These are phyloP conservation scores for Rhadinocentrus ornatus DNA, from an alignment of 2,797 vertebrate species.

Conservation along the genomic window DNA sequence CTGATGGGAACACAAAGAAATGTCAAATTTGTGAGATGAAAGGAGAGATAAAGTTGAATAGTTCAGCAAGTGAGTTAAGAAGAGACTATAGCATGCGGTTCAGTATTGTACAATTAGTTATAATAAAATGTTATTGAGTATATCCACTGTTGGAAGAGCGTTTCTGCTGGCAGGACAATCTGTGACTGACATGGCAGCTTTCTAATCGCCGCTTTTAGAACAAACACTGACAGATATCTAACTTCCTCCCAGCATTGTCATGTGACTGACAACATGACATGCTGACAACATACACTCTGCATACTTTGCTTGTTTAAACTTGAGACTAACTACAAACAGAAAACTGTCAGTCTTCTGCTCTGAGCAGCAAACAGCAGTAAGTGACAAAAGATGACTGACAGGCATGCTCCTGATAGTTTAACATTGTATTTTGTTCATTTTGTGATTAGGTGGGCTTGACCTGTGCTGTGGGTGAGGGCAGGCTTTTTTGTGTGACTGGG, in stretches of 20 bases:
- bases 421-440: slow-evolving; percentile 3
- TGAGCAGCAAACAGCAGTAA: background rate
- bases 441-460: background rate
- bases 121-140: background rate
- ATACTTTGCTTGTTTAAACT: background rate
- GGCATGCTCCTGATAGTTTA: background rate
- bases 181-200: background rate
- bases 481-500: background rate
- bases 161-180: background rate
- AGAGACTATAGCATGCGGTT: background rate
- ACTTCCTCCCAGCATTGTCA: background rate
- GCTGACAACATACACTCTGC: no score
- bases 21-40: background rate
- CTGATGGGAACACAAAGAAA: background rate
- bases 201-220: background rate
- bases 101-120: background rate
- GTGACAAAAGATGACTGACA: slow-evolving; percentile 14
- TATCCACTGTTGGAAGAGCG: background rate
- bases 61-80: background rate
- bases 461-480: background rate
- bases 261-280: background rate
- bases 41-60: no score
- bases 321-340: slow-evolving; percentile 8
- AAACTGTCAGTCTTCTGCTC: background rate
- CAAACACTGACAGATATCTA: background rate